phyloP scores from a whole-genome alignment of 2,888 invertebrate species.

The Tetanocera ferruginea region DNA sequence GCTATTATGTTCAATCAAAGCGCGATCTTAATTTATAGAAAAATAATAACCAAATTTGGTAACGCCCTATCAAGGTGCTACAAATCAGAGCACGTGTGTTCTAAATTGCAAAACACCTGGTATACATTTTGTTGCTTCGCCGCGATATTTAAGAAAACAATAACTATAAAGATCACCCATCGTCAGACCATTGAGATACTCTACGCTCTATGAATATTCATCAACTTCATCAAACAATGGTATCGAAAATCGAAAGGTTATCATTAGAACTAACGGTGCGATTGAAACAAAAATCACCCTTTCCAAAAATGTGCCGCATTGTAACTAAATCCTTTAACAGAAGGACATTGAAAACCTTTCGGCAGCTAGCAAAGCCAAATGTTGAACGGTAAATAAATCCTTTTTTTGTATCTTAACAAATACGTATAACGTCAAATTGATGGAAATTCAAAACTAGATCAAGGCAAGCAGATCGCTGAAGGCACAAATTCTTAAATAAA shows the following conservation, averaged over 20 bases:
- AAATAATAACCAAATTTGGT: too few species aligned
- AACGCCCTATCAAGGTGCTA: background rate
- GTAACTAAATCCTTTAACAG: slow-evolving; percentile 51
- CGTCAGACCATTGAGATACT: background rate
- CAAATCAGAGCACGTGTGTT: background rate
- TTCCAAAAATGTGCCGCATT: slow-evolving; percentile 46
- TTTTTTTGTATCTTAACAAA: background rate
- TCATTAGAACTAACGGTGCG: slow-evolving; percentile 30
- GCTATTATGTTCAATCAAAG: too few species aligned
- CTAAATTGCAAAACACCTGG: slow-evolving; percentile 15
- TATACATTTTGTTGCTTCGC: background rate
- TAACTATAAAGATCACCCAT: background rate
- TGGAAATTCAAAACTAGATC: slow-evolving; percentile 35
- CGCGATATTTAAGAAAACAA: background rate
- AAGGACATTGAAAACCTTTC: slow-evolving; percentile 33
- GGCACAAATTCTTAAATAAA: background rate
- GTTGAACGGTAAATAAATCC: slow-evolving; percentile 36
- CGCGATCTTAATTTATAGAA: too few species aligned
- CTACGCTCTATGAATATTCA: slow-evolving; percentile 27
- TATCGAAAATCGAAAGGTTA: slow-evolving; percentile 31
- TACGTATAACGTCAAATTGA: slow-evolving; percentile 17
- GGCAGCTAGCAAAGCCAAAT: background rate
- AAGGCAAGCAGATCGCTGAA: background rate
- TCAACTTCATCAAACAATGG: background rate
- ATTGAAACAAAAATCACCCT: slow-evolving; percentile 41